Percentiles rank a stretch among this genome's conserved stretches.
These are phyloP conservation scores for Cardiocondyla obscurior DNA, from an alignment of 1,140 invertebrate genomes.

Conservation along the genomic window DNA sequence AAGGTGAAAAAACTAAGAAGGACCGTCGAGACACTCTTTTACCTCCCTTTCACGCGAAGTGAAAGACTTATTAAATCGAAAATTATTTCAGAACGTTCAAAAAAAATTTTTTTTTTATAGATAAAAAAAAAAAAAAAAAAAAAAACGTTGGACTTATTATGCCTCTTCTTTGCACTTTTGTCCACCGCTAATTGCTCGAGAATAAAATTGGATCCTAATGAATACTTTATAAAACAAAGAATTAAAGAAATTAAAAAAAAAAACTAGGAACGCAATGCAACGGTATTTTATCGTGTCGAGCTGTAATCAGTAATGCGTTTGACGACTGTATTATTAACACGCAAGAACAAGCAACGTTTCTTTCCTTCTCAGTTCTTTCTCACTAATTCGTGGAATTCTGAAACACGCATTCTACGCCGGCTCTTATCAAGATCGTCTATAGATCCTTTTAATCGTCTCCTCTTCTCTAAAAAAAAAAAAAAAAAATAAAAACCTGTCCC, in stretches of 20 bases:
- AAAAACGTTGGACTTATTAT: not conserved
- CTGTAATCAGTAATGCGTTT: not conserved
- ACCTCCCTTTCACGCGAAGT: not conserved
- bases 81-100: not conserved
- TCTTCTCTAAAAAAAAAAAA: not conserved
- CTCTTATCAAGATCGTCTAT: conserved; percentile 14
- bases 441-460: not conserved
- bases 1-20: conserved; percentile 8
- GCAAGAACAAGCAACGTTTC: not conserved
- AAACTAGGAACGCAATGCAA: not conserved
- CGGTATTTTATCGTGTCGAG: not conserved
- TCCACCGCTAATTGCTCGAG: not conserved
- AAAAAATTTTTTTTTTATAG: too few species aligned
- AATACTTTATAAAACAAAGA: too few species aligned
- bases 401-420: conserved; percentile 17
- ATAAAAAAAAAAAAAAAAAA: not conserved
- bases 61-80: not conserved
- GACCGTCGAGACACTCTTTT: not conserved
- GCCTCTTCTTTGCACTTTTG: not conserved
- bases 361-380: not conserved
- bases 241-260: too few species aligned
- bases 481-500: conserved; percentile 51
- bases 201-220: not conserved
- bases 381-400: not conserved
- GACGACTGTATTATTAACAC: not conserved